Evolutionary conservation across 1,140 invertebrate genomes (phyloP), one percentile per base, ranked within the genome.

Genomic region (Antheraea pernyi): DNA sequence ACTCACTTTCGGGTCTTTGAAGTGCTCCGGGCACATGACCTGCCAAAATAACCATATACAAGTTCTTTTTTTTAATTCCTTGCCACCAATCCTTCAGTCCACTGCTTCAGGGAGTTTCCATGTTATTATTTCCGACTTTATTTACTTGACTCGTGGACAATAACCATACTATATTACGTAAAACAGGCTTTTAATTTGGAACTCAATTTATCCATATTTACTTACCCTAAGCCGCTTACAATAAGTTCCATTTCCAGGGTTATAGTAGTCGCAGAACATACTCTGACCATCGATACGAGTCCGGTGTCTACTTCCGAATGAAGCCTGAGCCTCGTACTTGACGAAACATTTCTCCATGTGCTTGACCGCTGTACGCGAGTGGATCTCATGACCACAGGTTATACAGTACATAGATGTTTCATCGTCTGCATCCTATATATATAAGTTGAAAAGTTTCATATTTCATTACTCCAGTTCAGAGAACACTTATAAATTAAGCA

Each of bases 261-360:
- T 99, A 86, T 97, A 99, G 88, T 97, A 98, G 84, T 99, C 99
- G 89, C 99, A 99, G 88, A 99, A 99, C 96, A 99, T 99, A 82
- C 97, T 97, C 91, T 97, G 95, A 16, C 97, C 97, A 90, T 99
- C 98, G 75, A 99, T 98, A 61, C 97, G 94, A 0, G 98, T 99
- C 84, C 98, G 97, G 80, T 97, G 98, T 61, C 97, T 95, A 16
- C 97, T 99, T 16, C 98, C 98, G 91, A 99, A 99, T 0, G 98
- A 99, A 4, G 98, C 97, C 92, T 99, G 98, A 63, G 97, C 98
- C 87, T 99, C 99, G 89, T 98, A 98, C 95, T 99, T 99, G 76
- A 98, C 97, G 84, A 98, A 99, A 89, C 98, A 98, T 81, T 98
- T 98, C 89, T 98, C 98, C 96, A 98, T 97, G 79, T 98, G 98